Percentiles rank a stretch among this genome's conserved stretches.
phyloP scores from a whole-genome alignment of 2,797 vertebrate genomes.

The Pygocentrus nattereri region DNA sequence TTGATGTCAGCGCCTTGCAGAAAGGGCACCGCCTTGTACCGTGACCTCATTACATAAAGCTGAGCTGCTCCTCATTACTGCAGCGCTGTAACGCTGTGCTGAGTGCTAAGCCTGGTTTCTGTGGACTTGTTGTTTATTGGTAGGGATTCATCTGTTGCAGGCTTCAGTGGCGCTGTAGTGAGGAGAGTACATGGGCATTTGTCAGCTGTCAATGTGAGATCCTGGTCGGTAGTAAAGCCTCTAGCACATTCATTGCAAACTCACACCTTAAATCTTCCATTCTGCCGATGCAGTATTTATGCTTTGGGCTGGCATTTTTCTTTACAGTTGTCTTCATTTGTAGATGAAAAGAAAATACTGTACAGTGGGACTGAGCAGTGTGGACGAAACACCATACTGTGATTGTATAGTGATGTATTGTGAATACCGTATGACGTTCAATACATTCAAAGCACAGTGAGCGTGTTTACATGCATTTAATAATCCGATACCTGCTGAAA shows the following conservation, averaged over 20 bases:
- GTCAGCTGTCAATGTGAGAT: conserved; percentile 52
- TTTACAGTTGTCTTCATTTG: background rate
- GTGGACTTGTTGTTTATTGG: conserved; percentile 18
- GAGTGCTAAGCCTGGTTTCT: background rate
- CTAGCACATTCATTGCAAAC: conserved; percentile 45
- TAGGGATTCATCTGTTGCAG: conserved; percentile 32
- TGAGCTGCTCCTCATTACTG: conserved; percentile 25
- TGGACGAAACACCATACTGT: too few relatives aligned
- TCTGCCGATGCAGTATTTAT: conserved; percentile 20
- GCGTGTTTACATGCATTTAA: too few relatives aligned
- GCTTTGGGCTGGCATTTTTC: conserved; percentile 14
- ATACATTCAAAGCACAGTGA: too few relatives aligned
- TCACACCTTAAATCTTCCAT: conserved; percentile 19
- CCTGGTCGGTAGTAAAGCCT: conserved; percentile 50
- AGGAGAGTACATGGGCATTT: conserved; percentile 48
- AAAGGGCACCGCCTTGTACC: conserved; percentile 43
- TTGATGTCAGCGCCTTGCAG: conserved; percentile 63
- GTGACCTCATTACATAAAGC: conserved; percentile 50
- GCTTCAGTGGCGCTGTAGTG: conserved; percentile 26
- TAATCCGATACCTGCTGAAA: too few relatives aligned
- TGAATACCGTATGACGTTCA: too few relatives aligned
- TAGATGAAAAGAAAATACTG: background rate
- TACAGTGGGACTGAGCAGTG: background rate
- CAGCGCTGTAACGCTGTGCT: background rate
- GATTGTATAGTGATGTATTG: too few relatives aligned